These are phyloP conservation scores for Pollenia griseotomentosa DNA, from an alignment of 2,888 invertebrate genomes.

Conservation along the genomic window DNA sequence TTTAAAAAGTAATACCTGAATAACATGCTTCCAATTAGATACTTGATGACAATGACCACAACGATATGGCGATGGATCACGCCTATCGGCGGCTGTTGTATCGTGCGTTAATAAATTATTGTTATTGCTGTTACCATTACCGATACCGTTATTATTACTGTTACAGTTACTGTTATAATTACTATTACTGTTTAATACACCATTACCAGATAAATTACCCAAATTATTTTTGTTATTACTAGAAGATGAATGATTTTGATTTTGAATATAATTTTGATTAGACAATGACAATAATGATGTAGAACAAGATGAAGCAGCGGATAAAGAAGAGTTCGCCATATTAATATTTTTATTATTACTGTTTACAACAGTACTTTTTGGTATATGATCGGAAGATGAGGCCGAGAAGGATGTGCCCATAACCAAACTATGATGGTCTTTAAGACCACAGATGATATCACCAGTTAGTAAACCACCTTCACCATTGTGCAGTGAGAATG, in stretches of 20 bases:
- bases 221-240: slow-evolving; percentile 70
- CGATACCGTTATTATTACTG: slow-evolving; percentile 76
- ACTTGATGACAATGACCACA: slow-evolving; percentile 93
- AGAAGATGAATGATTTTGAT: slow-evolving; percentile 72
- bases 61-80: slow-evolving; percentile 87
- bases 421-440: slow-evolving; percentile 74
- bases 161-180: slow-evolving; percentile 73
- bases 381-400: slow-evolving; percentile 55
- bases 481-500: slow-evolving; percentile 48
- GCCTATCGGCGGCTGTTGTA: slow-evolving; percentile 81
- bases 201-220: slow-evolving; percentile 72
- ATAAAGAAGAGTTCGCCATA: slow-evolving; percentile 45
- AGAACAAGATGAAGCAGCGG: slow-evolving; percentile 64
- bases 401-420: slow-evolving; percentile 43
- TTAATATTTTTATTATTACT: slow-evolving; percentile 37
- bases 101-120: slow-evolving; percentile 80
- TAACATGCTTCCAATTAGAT: slow-evolving; percentile 94
- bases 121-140: slow-evolving; percentile 70
- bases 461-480: slow-evolving; percentile 64
- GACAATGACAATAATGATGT: slow-evolving; percentile 72
- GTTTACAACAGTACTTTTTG: slow-evolving; percentile 50
- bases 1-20: slow-evolving; percentile 87
- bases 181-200: slow-evolving; percentile 65
- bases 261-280: slow-evolving; percentile 70
- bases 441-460: slow-evolving; percentile 65